phyloP scores from a whole-genome alignment of 2,888 invertebrate species.

The Phlogophora meticulosa region DNA sequence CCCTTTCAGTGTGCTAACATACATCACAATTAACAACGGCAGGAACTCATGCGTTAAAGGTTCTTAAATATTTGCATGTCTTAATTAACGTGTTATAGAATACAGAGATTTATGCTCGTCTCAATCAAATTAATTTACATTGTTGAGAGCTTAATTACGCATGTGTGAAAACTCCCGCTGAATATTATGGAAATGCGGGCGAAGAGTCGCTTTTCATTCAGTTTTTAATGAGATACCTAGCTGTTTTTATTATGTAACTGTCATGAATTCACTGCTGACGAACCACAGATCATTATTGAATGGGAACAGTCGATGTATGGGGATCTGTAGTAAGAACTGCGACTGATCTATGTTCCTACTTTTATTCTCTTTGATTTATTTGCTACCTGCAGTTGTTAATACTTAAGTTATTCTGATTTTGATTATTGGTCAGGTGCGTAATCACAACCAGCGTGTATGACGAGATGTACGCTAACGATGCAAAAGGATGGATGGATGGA shows the following conservation, averaged over 20 bases:
- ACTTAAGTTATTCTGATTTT: too few relatives aligned
- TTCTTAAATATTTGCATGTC: conserved; percentile 69
- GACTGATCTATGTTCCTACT: background rate
- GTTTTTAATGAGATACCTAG: conserved; percentile 49
- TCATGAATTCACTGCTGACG: conserved; percentile 13
- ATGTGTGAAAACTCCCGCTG: conserved; percentile 37
- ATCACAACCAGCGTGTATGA: too few relatives aligned
- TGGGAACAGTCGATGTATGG: conserved; percentile 4
- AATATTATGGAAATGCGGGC: conserved; percentile 49
- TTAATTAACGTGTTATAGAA: conserved; percentile 55
- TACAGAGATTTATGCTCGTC: conserved; percentile 57
- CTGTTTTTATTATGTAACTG: conserved; percentile 14
- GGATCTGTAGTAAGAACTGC: background rate
- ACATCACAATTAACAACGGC: conserved; percentile 28
- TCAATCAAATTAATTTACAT: conserved; percentile 69
- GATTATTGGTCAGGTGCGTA: too few relatives aligned
- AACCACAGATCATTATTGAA: conserved; percentile 36
- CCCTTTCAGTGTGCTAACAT: conserved; percentile 18
- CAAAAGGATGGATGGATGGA: too few relatives aligned
- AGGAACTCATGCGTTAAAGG: conserved; percentile 52
- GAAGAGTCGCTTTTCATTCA: conserved; percentile 34
- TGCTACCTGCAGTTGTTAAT: too few relatives aligned
- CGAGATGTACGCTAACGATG: too few relatives aligned
- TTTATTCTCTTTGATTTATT: too few relatives aligned
- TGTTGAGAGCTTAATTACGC: conserved; percentile 63